Evolutionary conservation across 2,113 vertebrate species (phyloP), one percentile per base, ranked within the genome.

Genomic region (Pituophis catenifer): DNA sequence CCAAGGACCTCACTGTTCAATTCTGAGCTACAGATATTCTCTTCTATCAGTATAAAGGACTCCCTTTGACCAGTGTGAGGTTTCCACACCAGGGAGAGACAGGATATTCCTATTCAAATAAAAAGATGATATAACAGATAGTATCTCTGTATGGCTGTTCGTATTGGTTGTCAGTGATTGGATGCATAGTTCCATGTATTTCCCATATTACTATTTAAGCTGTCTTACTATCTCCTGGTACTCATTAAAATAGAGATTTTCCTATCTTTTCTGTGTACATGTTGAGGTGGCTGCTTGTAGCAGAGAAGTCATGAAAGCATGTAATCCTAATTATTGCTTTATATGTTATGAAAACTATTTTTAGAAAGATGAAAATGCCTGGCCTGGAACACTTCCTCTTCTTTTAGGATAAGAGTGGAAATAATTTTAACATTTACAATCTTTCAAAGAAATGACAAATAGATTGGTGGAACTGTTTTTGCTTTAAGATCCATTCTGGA

Each of bases 101-200:
- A 89, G 15, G 88, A 89, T n/a, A 57, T 81, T 81, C 15, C 2
- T 81, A 38, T 81, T 33, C n/a, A 38, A 81, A 38, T 38, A 81
- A 19, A 81, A 87, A 12, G 44, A 5, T 62, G 11, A 87, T 29
- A 62, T 62, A 59, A 48, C 52, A 11, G 44, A 52, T 15, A 23
- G 2, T 81, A 10, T 55, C 48, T 55, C 52, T 88, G 33, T 90
- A 24, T 19, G 24, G 38, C 24, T 70, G 23, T n/a, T 24, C 2
- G 6, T 50, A 21, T 52, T 52, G 85, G 24, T 9, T 33, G 87
- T 65, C 4, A 54, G n/a, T 85, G 55, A 90, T 93, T 55, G 19
- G 17, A 90, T 88, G 59, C 93, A 15, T 93, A 89, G 19, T 55
- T 55, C 3, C 54, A n/a, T 38, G 3, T 70, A 95, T 96, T 23